Conservation (phyloP, 2,888 invertebrate species). For the Agonopterix arenella region DNA sequence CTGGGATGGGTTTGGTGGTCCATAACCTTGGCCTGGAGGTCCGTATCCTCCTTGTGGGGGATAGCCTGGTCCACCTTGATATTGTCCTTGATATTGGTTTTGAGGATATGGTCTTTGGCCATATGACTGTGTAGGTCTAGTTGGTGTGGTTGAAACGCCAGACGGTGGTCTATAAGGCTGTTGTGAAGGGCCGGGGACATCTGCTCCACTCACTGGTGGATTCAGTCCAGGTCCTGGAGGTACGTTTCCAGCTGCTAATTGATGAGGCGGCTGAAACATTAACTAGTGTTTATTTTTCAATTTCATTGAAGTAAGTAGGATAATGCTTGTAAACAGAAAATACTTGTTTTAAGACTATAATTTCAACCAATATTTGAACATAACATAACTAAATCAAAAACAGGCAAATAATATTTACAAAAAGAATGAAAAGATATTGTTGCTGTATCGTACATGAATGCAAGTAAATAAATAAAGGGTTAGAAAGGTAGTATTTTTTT, state of each 20-base stretch:
- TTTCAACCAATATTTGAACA: too few species aligned
- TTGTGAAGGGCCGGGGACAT: slow-evolving; percentile 58
- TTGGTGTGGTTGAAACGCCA: slow-evolving; percentile 71
- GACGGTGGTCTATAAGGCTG: slow-evolving; percentile 68
- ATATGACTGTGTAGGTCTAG: slow-evolving; percentile 81
- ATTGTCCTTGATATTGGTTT: slow-evolving; percentile 79
- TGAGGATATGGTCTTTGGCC: slow-evolving; percentile 82
- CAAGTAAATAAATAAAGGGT: too few species aligned
- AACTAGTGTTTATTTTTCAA: neutral
- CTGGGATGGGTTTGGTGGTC: slow-evolving; percentile 77
- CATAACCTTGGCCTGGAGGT: slow-evolving; percentile 80
- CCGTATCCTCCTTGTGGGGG: slow-evolving; percentile 83
- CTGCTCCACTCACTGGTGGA: slow-evolving; percentile 46
- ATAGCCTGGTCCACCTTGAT: slow-evolving; percentile 72
- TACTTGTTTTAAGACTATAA: too few species aligned
- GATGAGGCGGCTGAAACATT: slow-evolving; percentile 72
- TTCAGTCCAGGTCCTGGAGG: slow-evolving; percentile 42
- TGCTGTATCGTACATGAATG: too few species aligned
- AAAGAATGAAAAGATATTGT: too few species aligned
- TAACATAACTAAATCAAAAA: too few species aligned
- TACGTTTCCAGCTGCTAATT: slow-evolving; percentile 72
- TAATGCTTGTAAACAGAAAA: too few species aligned
- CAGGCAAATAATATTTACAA: too few species aligned
- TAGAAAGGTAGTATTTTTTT: too few species aligned
- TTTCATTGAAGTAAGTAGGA: neutral